phyloP scores from a whole-genome alignment of 2,888 invertebrate genomes.

The Gordius sp. region DNA sequence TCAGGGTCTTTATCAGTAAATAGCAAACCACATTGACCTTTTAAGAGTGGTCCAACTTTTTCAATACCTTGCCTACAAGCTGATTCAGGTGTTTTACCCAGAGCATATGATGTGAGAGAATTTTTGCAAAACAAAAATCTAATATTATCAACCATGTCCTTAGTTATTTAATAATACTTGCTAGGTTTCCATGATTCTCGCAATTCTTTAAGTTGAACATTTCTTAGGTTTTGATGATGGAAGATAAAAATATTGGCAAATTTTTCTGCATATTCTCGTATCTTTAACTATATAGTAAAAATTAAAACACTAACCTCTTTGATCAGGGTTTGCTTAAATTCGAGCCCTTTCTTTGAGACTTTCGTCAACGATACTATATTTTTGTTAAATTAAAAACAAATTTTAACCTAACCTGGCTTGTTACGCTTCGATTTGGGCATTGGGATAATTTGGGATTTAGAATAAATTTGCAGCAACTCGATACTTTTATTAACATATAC shows the following conservation, averaged over 20 bases:
- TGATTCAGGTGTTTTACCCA: constrained; percentile 8
- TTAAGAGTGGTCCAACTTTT: not conserved
- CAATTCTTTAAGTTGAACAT: constrained; percentile 3
- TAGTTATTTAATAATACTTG: not conserved
- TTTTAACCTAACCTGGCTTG: not conserved
- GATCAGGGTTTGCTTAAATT: constrained; percentile 1
- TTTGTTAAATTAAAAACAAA: not conserved
- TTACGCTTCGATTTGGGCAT: not conserved
- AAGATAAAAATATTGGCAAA: not conserved
- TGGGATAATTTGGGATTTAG: no score
- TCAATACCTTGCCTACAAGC: not conserved
- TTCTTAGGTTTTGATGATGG: not conserved
- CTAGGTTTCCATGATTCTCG: constrained; percentile 5
- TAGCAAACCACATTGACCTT: constrained; percentile 11
- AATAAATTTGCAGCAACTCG: no score
- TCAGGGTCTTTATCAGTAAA: not conserved
- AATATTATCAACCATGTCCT: no score
- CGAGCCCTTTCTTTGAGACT: not conserved
- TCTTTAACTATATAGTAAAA: not conserved
- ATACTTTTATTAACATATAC: no score
- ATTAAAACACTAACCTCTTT: not conserved
- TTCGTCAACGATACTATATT: not conserved
- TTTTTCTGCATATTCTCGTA: not conserved
- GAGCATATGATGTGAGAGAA: not conserved
- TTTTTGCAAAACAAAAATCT: constrained; percentile 13